Base-by-base conservation (phyloP, 2,888 invertebrate species). In the Anorthoa munda region DNA sequence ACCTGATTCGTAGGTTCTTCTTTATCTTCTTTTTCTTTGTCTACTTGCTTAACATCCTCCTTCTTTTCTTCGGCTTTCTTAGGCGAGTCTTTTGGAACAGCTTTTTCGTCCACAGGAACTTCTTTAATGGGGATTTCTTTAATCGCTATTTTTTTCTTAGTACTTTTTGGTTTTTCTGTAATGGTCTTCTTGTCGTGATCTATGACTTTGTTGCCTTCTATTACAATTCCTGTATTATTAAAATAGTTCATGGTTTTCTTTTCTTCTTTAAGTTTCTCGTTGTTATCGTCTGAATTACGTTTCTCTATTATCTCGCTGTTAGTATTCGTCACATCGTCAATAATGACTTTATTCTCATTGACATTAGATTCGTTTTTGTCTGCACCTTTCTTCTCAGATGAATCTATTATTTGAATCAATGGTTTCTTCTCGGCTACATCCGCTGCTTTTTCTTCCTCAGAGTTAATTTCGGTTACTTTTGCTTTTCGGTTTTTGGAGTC, bases 361-460 rank as follows among this genome's bases (percentile, higher is more conserved):
- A 23, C 55, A 74, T 84, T 77, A 9, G 78, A 2, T 61, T 83
- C 79, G 53, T 55, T 77, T 77, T 88, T 80, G 17, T 84, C 75
- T 23, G 72, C 77, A 71, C 83, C 53, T 72, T 84, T 84, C 72
- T 86, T 87, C 46, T 90, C 84, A 5, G 77, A 68, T 39, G 87
- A 79, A 55, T 93, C 93, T 56, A 95, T 90, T 4, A 95, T 90
- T 90, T 96, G 93, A 79, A 94, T 90, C 2, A 95, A 77, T 0
- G 94, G 90, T 85, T 94, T 95, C 66, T 86, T 91, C 83, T 91
- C 90, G 23, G 87, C 93, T 31, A 82, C 81, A n/a, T 72, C 51
- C 2, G 50, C 23, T 9, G 66, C 46, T 23, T 82, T 86, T 67
- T 87, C 87, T 11, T 86, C 83, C 50, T 88, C 90, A 18, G 88